These are phyloP conservation scores for Tiphia femorata DNA, from an alignment of 2,888 invertebrate genomes.

Conservation along the genomic window DNA sequence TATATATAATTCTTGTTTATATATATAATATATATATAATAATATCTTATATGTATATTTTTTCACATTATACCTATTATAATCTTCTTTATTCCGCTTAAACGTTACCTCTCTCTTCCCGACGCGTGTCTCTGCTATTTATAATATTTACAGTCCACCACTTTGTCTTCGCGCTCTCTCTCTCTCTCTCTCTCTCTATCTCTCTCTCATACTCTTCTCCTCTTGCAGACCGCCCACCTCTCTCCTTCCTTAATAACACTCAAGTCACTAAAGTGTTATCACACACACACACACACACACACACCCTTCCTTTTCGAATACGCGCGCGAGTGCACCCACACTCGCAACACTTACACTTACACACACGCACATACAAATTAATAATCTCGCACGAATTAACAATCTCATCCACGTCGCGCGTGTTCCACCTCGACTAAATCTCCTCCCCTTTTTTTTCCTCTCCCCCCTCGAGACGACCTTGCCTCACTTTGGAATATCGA, in stretches of 20 bases:
- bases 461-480: too few relatives aligned
- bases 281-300: too few relatives aligned
- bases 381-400: too few relatives aligned
- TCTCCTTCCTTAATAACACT: constrained; percentile 19
- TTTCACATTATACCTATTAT: constrained; percentile 65
- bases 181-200: too few relatives aligned
- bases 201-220: too few relatives aligned
- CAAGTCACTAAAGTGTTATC: constrained; percentile 49
- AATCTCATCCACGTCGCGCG: too few relatives aligned
- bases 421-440: too few relatives aligned
- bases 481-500: too few relatives aligned
- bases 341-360: not conserved
- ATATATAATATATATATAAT: constrained; percentile 56
- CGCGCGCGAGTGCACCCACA: not conserved
- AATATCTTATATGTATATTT: constrained; percentile 67
- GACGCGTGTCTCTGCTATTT: constrained; percentile 62
- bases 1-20: constrained; percentile 48
- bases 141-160: constrained; percentile 62
- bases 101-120: constrained; percentile 52
- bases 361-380: not conserved
- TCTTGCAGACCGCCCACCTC: too few relatives aligned
- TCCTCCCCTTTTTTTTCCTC: too few relatives aligned
- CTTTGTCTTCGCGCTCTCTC: not conserved
- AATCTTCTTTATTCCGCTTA: constrained; percentile 56
- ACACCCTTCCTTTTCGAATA: too few relatives aligned